Evolutionary conservation across 1,140 invertebrate species (phyloP).

Genomic region (Formica selysi): DNA sequence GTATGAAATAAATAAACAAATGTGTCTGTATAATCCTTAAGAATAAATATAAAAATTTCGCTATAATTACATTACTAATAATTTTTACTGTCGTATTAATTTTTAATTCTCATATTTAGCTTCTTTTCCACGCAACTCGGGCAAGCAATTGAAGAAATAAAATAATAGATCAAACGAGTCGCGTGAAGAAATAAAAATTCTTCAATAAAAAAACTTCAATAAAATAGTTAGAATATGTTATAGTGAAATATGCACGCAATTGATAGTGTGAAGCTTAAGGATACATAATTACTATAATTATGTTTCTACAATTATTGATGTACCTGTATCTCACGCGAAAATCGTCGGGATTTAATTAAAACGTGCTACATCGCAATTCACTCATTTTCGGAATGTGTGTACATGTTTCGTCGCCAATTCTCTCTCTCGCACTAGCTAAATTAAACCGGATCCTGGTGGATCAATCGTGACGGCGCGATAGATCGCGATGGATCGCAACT

Average conservation of each 20-base stretch:
- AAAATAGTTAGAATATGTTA: not conserved
- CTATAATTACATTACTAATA: not conserved
- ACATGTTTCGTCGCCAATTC: not conserved
- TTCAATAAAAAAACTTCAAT: not conserved
- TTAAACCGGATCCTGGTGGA: not conserved
- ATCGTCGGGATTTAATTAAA: slow-evolving; percentile 18
- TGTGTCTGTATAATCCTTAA: not conserved
- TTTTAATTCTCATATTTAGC: not conserved
- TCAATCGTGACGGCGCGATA: slow-evolving; percentile 7
- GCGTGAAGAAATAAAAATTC: not conserved
- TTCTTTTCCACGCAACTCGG: not conserved
- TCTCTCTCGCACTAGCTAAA: not conserved
- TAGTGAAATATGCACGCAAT: not conserved
- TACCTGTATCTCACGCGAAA: not conserved
- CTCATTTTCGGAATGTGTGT: not conserved
- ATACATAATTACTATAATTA: not conserved
- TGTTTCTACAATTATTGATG: not conserved
- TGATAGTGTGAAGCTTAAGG: not conserved
- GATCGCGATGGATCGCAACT: not conserved
- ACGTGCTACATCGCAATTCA: not conserved
- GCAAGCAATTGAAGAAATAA: not conserved
- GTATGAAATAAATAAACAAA: not conserved
- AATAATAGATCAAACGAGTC: not conserved
- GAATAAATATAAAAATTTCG: not conserved
- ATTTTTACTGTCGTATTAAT: not conserved